phyloP scores from a whole-genome alignment of 64 coral and sea anemone genomes.

The Acropora tenuis region DNA sequence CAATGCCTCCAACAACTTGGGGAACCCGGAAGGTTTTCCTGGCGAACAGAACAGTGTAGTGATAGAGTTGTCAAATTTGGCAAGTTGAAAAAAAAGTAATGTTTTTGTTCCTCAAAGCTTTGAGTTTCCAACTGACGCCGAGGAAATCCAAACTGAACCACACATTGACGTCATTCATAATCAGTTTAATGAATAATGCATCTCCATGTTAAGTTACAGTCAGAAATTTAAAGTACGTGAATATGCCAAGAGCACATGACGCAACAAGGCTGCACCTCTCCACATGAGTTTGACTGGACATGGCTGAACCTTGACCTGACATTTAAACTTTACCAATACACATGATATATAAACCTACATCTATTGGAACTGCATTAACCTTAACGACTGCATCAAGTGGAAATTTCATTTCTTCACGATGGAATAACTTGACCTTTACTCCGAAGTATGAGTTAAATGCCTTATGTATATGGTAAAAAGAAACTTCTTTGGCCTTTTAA shows the following conservation, averaged over 20 bases:
- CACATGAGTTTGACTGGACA: not conserved
- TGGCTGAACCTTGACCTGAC: not conserved
- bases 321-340: not conserved
- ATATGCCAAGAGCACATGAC: constrained; percentile 41
- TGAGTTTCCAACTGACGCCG: not conserved
- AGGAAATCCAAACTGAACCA: constrained; percentile 12
- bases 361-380: not conserved
- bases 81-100: not conserved
- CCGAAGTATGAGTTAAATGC: not conserved
- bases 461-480: constrained; percentile 35
- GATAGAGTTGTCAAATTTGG: not conserved
- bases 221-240: constrained; percentile 43
- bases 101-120: not conserved
- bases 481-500: constrained; percentile 23
- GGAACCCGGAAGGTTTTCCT: not conserved
- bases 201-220: constrained; percentile 43
- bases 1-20: not conserved
- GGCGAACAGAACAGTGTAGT: not conserved
- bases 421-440: constrained; percentile 6
- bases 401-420: constrained; percentile 1
- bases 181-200: constrained; percentile 56
- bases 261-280: constrained; percentile 25
- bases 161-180: constrained; percentile 25
- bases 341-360: constrained; percentile 15
- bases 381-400: not conserved